Evolutionary conservation across 64 coral and sea anemone species (phyloP), one percentile per base, ranked within the genome.

Genomic region (Catalaphyllia jardinei): DNA sequence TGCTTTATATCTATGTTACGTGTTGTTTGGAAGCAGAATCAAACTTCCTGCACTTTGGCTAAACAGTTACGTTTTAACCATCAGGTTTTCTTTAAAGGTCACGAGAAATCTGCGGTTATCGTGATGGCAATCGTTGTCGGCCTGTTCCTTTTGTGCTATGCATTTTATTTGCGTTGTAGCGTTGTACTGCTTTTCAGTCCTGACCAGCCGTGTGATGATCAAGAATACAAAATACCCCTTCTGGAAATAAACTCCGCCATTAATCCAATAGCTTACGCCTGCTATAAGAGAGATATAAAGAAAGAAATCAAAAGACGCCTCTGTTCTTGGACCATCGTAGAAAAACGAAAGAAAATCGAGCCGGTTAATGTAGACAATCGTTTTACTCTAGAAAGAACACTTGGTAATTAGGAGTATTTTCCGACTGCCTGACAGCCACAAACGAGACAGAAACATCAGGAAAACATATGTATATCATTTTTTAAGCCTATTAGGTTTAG

Each of bases 51-150:
- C 4, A 77, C 31, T 1, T 50, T 77, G 20, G 35, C 19, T 22
- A 77, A 50, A 77, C 74, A 77, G 8, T 24, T 77, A 77, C 74
- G 74, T 77, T 77, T 49, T 10, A 77, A 77, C 39, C 15, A 42
- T 20, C 42, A 6, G 3, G 74, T 24, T 38, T 42, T 10, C 0
- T 42, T 22, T 42, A 10, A 10, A 77, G 8, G 38, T 77, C 74
- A 52, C 4, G 74, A 50, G 5, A 46, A 2, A 1, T 18, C 39
- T 22, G 74, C 74, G 7, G 38, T 77, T 49, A 77, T 24, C 14
- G 25, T 77, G 18, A 77, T 77, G 35, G 74, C 35, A 19, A 9
- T 77, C 8, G 74, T 77, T 24, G 52, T 77, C 6, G 20, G 42
- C 5, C 17, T 77, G 38, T 77, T 77, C 20, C 42, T 77, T 22